phyloP scores from a whole-genome alignment of 2,888 invertebrate species.

The Piscicola geometra region DNA sequence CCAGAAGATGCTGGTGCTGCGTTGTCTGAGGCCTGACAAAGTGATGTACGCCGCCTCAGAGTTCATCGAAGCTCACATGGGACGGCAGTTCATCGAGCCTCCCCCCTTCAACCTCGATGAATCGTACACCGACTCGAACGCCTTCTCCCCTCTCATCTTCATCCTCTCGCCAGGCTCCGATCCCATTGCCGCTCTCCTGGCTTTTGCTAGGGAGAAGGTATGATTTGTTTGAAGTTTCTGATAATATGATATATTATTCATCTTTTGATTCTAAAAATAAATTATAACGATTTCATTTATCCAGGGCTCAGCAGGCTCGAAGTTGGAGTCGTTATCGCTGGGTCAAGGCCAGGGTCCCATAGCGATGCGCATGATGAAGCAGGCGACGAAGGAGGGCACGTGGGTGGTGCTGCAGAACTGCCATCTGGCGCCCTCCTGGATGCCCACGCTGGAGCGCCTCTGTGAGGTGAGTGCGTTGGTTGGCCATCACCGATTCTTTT shows the following conservation, averaged over 20 bases:
- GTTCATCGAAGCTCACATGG: constrained; percentile 56
- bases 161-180: constrained; percentile 58
- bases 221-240: background rate
- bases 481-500: no score
- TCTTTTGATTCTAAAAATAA: background rate
- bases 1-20: constrained; percentile 55
- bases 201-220: constrained; percentile 58
- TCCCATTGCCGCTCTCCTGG: constrained; percentile 56
- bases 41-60: constrained; percentile 48
- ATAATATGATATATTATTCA: no score
- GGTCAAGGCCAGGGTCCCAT: constrained; percentile 59
- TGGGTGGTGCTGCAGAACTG: constrained; percentile 59
- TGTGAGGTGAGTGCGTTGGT: constrained; percentile 49
- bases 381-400: constrained; percentile 56
- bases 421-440: constrained; percentile 58
- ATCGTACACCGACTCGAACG: constrained; percentile 55
- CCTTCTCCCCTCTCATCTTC: constrained; percentile 55
- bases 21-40: constrained; percentile 58
- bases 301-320: constrained; percentile 57
- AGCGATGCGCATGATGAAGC: constrained; percentile 56
- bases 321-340: constrained; percentile 57
- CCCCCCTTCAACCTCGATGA: constrained; percentile 58
- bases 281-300: background rate
- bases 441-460: constrained; percentile 57
- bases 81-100: constrained; percentile 56